Base-by-base conservation (phyloP, 2,113 vertebrate genomes). In the Tetrax tetrax region DNA sequence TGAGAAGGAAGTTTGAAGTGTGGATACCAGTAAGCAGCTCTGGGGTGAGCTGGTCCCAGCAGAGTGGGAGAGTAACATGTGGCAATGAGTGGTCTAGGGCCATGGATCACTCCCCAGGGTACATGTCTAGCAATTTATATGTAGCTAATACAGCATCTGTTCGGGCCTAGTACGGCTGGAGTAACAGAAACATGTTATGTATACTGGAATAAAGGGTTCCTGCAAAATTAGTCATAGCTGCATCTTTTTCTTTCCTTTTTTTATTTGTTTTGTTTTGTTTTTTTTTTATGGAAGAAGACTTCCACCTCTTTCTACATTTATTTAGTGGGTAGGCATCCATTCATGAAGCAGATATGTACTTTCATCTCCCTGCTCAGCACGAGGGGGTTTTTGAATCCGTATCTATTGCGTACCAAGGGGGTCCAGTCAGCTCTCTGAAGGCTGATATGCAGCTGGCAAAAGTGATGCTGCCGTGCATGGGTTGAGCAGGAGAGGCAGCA, bases 151-250 rank as follows among this genome's bases (percentile, higher is more conserved):
- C 14, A 94, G 35, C 7, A 33, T 47, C 61, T 70, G 2, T 8
- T 75, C 29, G 20, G 14, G 28, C 6, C 23, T 79, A 53, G 16
- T 22, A 22, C 31, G n/a, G 9, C 6, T 68, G 37, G 17, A 59
- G 12, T 50, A 57, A 57, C 12, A 63, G n/a, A 47, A 83, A 24
- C 3, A 2, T 4, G 1, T 43, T 53, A 20, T 0, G 0, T 8
- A 38, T 38, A 35, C 12, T 41, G 47, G 43, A 16, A 86, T 24
- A 66, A 89, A 53, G 23, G 4, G 4, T 41, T 90, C 14, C 51
- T 76, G 28, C 14, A 72, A 59, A 86, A 76, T 47, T 31, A 35
- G 29, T n/a, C 35, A 23, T 15, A 74, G 25, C 13, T 83, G 8
- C 31, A 70, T 64, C 27, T 56, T 78, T 48, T 12, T 24, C 2